These are phyloP conservation scores for Orchesella cincta DNA, from an alignment of 1,140 invertebrate genomes.

Conservation along the genomic window DNA sequence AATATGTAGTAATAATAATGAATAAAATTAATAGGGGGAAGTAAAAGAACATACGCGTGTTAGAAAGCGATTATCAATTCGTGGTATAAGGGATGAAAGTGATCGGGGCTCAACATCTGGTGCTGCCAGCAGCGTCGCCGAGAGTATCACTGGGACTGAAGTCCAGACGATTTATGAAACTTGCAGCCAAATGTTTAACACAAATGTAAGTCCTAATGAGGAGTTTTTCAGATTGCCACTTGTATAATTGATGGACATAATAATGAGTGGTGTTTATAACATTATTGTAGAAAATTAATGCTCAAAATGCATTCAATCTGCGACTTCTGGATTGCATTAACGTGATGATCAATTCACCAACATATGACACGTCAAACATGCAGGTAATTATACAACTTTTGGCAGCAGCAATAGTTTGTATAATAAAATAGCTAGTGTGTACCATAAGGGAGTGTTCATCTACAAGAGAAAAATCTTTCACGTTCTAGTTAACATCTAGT, in stretches of 20 bases:
- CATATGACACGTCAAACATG: slow-evolving; percentile 41
- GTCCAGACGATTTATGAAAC: slow-evolving; percentile 32
- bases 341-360: slow-evolving; percentile 33
- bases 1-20: neutral
- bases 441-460: too few species aligned
- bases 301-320: slow-evolving; percentile 43
- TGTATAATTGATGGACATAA: neutral
- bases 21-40: slow-evolving; percentile 2
- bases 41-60: neutral
- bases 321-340: slow-evolving; percentile 40
- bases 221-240: neutral
- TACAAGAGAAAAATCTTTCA: too few species aligned
- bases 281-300: slow-evolving; percentile 40
- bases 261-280: neutral
- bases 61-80: slow-evolving; percentile 8
- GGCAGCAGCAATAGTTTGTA: neutral
- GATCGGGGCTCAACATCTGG: neutral
- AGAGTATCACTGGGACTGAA: neutral
- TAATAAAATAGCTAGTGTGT: too few species aligned
- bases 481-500: slow-evolving; percentile 35
- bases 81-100: too few species aligned
- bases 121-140: neutral
- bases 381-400: slow-evolving; percentile 19
- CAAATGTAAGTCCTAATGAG: slow-evolving; percentile 23
- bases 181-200: slow-evolving; percentile 28